Percentiles rank a stretch among this genome's conserved stretches.
phyloP scores from a whole-genome alignment of 2,888 invertebrate species.

The Pandemis cinnamomeana region DNA sequence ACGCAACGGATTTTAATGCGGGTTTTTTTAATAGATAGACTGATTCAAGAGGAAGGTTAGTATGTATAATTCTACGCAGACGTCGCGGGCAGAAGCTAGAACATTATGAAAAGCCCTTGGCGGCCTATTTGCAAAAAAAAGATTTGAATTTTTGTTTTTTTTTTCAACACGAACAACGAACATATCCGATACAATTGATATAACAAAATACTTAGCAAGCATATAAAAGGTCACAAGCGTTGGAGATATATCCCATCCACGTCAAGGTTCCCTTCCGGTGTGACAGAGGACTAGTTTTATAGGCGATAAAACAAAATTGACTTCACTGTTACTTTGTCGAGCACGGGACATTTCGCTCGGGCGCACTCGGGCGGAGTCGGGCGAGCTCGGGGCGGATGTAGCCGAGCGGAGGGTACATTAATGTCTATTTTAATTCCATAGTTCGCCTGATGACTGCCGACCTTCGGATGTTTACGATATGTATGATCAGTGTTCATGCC shows the following conservation, averaged over 20 bases:
- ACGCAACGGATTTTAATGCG: no score
- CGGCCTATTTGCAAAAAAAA: no score
- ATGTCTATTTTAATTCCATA: constrained; percentile 33
- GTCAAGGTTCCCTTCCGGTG: constrained; percentile 45
- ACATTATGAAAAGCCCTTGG: no score
- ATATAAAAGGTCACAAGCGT: not conserved
- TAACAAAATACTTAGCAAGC: no score
- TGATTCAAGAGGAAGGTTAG: no score
- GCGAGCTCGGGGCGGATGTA: constrained; percentile 10
- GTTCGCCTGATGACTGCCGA: constrained; percentile 21
- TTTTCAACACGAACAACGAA: no score
- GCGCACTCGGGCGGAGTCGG: constrained; percentile 7
- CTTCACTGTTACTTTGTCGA: constrained; percentile 52
- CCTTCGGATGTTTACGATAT: not conserved
- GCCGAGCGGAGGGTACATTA: constrained; percentile 9
- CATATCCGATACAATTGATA: no score
- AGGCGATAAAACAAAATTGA: constrained; percentile 58
- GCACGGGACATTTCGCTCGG: constrained; percentile 40
- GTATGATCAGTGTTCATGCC: no score
- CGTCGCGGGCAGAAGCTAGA: no score
- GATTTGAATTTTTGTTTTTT: no score
- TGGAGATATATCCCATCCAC: not conserved
- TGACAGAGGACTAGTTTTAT: constrained; percentile 52
- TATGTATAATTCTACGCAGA: no score
- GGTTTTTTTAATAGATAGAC: no score